These are phyloP conservation scores for Pteropus alecto DNA, from an alignment of 2,113 vertebrate genomes.

Conservation along the genomic window DNA sequence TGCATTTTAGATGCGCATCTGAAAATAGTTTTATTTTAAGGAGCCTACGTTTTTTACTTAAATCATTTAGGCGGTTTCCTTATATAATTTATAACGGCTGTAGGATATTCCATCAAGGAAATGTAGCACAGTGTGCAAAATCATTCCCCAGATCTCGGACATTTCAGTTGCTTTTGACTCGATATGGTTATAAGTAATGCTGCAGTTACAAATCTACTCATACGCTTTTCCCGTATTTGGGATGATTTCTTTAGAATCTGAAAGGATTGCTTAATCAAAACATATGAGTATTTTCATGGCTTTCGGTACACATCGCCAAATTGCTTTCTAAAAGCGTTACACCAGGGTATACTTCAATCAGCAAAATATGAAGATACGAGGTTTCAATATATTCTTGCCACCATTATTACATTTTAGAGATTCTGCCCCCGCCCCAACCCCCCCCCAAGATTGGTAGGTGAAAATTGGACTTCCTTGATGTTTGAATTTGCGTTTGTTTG, in stretches of 20 bases:
- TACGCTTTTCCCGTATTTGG: background rate
- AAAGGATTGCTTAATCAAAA: conserved; percentile 28
- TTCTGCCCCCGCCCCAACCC: no score
- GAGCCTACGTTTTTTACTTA: background rate
- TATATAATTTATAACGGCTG: background rate
- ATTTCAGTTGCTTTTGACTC: conserved; percentile 16
- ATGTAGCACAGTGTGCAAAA: background rate
- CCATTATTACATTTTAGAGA: background rate
- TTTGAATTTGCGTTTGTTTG: background rate
- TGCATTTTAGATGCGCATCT: background rate
- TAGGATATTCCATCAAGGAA: background rate
- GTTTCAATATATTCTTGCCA: background rate
- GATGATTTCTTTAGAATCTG: conserved; percentile 13
- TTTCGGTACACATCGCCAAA: background rate
- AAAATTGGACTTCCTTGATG: background rate
- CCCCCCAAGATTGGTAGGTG: background rate
- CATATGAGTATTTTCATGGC: background rate
- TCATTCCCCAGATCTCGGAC: background rate
- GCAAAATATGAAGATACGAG: background rate
- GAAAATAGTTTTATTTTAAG: background rate
- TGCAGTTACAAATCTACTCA: background rate
- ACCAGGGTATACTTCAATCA: background rate
- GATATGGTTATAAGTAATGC: background rate
- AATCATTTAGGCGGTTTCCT: background rate
- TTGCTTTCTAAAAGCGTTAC: conserved; percentile 12